A percentile compares a stretch with the other conserved stretches of the same genome.
These are phyloP conservation scores for Reticulitermes speratus DNA, from an alignment of 1,140 invertebrate species.

Conservation along the genomic window DNA sequence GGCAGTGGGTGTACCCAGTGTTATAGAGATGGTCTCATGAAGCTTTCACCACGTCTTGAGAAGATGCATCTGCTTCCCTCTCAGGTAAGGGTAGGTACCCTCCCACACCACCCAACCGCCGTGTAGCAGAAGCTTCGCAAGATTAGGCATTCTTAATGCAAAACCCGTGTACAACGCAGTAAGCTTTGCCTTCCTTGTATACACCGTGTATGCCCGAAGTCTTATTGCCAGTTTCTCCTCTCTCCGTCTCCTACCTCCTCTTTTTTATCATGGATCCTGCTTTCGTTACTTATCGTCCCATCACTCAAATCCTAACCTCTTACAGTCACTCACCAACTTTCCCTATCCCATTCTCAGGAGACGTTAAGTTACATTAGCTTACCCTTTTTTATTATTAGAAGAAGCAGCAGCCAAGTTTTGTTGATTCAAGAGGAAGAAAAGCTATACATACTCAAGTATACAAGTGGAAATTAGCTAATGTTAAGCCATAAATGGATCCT, in stretches of 20 bases:
- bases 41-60: constrained; percentile 30
- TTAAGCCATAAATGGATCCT: constrained; percentile 7
- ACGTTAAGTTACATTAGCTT: constrained; percentile 27
- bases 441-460: neutral
- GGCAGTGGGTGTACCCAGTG: neutral
- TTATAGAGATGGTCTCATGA: constrained; percentile 20
- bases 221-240: neutral
- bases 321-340: neutral
- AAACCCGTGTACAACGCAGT: constrained; percentile 30
- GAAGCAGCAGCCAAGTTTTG: neutral
- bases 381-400: constrained; percentile 19
- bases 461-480: neutral
- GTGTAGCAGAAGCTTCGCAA: constrained; percentile 6
- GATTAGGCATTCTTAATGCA: constrained; percentile 35
- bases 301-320: constrained; percentile 32
- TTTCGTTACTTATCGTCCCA: constrained; percentile 23
- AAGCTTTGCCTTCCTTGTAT: constrained; percentile 22
- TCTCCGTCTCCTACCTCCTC: neutral
- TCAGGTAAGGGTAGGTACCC: neutral
- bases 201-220: neutral
- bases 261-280: constrained; percentile 16
- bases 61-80: constrained; percentile 1
- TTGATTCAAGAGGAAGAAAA: neutral
- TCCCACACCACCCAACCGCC: neutral
- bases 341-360: constrained; percentile 2